Evolutionary conservation across 2,113 vertebrate species (phyloP).

Genomic region (Eubucco bourcierii): DNA sequence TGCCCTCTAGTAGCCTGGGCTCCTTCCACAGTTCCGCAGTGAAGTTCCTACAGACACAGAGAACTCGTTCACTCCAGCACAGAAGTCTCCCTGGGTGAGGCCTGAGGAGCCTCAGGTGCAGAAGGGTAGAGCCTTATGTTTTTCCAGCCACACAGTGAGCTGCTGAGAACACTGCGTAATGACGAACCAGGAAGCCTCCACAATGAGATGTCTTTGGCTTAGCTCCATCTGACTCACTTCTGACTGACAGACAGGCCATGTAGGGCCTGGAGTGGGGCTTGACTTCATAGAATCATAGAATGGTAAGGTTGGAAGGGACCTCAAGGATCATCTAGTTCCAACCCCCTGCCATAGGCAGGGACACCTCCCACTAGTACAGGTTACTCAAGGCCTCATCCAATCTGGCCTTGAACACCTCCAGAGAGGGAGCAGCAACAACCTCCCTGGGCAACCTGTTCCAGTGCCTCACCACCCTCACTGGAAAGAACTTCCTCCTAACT

Average conservation of each 20-base stretch:
- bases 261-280: background rate
- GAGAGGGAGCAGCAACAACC: too few species aligned
- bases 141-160: background rate
- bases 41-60: background rate
- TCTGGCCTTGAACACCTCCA: too few species aligned
- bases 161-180: background rate
- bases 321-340: too few species aligned
- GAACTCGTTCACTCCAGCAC: background rate
- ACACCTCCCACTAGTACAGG: too few species aligned
- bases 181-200: background rate
- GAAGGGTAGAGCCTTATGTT: background rate
- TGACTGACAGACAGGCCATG: background rate
- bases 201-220: background rate
- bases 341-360: too few species aligned
- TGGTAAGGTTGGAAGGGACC: too few species aligned
- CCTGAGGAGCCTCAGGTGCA: fast-evolving
- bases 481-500: too few species aligned
- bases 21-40: background rate
- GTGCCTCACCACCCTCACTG: too few species aligned
- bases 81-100: background rate
- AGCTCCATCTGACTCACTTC: fast-evolving
- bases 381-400: too few species aligned
- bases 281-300: too few species aligned
- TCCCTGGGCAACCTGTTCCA: too few species aligned
- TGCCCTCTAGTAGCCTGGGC: background rate